Conservation (phyloP, 2,888 invertebrate species). For the Drosophila fulvimacula region DNA sequence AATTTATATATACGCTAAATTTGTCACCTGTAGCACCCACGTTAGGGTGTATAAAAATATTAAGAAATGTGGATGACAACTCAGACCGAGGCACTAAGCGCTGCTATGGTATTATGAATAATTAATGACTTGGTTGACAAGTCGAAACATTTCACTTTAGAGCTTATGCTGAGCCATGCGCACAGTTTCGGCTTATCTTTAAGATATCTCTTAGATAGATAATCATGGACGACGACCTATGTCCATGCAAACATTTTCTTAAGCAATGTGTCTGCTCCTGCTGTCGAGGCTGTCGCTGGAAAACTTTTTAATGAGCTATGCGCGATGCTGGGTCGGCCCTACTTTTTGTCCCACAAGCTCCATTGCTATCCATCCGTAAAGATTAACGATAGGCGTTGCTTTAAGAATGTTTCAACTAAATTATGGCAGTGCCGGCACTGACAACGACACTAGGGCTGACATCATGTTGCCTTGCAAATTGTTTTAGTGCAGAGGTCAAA, state of each 20-base stretch:
- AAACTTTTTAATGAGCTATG: slow-evolving; percentile 78
- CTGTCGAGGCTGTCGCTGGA: slow-evolving; percentile 56
- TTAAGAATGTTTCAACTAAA: slow-evolving; percentile 79
- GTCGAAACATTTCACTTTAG: slow-evolving; percentile 64
- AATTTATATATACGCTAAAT: neutral
- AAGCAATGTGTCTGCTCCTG: slow-evolving; percentile 63
- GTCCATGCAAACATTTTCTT: slow-evolving; percentile 64
- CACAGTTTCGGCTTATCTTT: slow-evolving; percentile 58
- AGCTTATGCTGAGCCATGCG: slow-evolving; percentile 27
- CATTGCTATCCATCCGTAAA: slow-evolving; percentile 30
- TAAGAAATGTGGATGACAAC: slow-evolving; percentile 2
- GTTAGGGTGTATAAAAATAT: slow-evolving; percentile 16
- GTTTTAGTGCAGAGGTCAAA: slow-evolving; percentile 79
- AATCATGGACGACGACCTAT: slow-evolving; percentile 55
- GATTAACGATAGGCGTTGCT: slow-evolving; percentile 65
- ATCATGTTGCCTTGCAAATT: slow-evolving; percentile 77
- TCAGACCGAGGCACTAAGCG: slow-evolving; percentile 6
- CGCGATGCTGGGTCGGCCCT: slow-evolving; percentile 36
- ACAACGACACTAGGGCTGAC: slow-evolving; percentile 67
- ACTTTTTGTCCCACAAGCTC: neutral
- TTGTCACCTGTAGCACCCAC: neutral
- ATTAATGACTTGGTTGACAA: slow-evolving; percentile 67
- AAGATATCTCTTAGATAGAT: slow-evolving; percentile 70
- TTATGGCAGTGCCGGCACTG: slow-evolving; percentile 57
- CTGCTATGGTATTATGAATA: slow-evolving; percentile 69